A percentile compares a stretch with the other conserved stretches of the same genome.
Evolutionary conservation across 2,113 vertebrate species (phyloP).

Genomic region (Sinocyclocheilus anshuiensis): DNA sequence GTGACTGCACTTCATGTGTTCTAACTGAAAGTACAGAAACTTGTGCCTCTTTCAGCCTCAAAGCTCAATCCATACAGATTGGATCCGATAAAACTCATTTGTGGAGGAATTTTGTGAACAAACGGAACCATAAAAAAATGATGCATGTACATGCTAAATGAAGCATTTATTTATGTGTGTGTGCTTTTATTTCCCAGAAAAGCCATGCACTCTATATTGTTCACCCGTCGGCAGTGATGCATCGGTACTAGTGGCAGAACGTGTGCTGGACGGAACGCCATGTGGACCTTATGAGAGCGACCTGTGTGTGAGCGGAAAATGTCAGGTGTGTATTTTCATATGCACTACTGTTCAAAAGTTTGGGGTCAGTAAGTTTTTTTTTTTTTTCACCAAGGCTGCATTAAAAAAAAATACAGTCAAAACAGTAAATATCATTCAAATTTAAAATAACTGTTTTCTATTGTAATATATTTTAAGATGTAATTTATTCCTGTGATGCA

Average conservation of each 20-base stretch:
- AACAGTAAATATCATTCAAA: no score
- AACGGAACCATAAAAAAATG: no score
- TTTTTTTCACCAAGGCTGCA: no score
- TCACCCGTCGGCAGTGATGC: constrained; percentile 84
- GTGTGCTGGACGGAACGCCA: constrained; percentile 92
- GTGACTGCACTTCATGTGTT: no score
- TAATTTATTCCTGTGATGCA: not conserved
- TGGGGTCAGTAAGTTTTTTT: no score
- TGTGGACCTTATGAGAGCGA: constrained; percentile 93
- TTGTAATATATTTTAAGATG: not conserved
- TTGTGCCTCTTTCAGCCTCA: no score
- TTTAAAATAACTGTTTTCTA: not conserved
- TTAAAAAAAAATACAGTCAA: no score
- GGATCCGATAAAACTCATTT: no score
- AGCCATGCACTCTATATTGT: constrained; percentile 91
- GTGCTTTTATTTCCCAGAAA: constrained; percentile 78
- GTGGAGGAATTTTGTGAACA: no score
- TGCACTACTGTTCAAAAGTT: not conserved
- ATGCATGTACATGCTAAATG: no score
- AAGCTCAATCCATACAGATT: no score
- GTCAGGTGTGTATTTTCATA: constrained; percentile 78
- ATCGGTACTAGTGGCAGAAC: constrained; percentile 84
- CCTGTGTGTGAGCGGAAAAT: constrained; percentile 92
- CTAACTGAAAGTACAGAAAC: no score
- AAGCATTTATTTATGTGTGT: not conserved